phyloP scores from a whole-genome alignment of 2,888 invertebrate species.

The Glyphotaelius pellucidus region DNA sequence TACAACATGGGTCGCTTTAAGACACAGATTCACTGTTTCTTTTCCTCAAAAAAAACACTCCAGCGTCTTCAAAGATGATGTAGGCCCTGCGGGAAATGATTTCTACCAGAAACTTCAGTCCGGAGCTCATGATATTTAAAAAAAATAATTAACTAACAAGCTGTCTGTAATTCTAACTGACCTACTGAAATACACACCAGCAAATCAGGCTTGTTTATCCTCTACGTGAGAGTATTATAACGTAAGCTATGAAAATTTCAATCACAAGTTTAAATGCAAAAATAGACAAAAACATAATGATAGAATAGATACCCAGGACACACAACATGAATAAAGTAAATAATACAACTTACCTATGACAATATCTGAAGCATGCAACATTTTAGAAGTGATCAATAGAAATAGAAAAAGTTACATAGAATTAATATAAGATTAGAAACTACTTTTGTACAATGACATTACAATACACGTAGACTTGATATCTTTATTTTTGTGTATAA shows the following conservation, averaged over 20 bases:
- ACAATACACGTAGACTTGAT: no score
- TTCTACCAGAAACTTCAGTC: no score
- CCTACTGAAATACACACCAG: background rate
- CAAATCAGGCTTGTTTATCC: background rate
- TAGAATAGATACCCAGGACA: background rate
- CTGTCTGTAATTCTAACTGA: background rate
- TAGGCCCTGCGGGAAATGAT: no score
- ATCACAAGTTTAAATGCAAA: background rate
- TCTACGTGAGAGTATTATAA: background rate
- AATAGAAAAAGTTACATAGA: background rate
- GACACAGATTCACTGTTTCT: no score
- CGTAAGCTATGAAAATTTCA: no score
- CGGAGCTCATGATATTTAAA: no score
- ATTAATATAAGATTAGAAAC: slow-evolving; percentile 7
- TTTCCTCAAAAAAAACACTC: no score
- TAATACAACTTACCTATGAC: slow-evolving; percentile 60
- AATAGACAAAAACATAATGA: background rate
- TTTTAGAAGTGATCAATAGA: background rate
- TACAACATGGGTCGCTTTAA: no score
- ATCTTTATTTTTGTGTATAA: no score
- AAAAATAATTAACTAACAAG: background rate
- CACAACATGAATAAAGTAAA: background rate
- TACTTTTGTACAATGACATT: background rate
- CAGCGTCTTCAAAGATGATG: background rate
- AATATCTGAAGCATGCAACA: slow-evolving; percentile 64